Conservation (phyloP, 2,888 invertebrate genomes). For the Ichneumoninae sp. region DNA sequence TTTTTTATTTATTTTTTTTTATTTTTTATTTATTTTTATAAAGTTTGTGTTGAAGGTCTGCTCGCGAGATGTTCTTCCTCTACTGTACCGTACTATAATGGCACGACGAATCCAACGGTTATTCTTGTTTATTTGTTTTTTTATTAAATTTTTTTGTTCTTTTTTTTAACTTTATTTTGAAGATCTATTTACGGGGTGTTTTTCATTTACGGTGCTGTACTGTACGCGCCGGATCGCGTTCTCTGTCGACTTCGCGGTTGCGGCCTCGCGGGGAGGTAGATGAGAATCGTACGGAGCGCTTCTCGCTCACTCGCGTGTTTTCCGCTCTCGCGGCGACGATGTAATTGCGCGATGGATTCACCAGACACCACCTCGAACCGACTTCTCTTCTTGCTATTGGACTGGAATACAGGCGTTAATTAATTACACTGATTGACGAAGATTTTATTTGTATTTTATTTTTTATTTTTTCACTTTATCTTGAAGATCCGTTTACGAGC, state of each 20-base stretch:
- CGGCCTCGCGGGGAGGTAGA: not conserved
- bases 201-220: too few relatives aligned
- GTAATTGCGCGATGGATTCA: not conserved
- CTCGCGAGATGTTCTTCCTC: too few relatives aligned
- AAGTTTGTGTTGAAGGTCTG: too few relatives aligned
- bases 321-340: slow-evolving; percentile 41
- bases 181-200: too few relatives aligned
- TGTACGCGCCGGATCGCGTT: not conserved
- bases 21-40: too few relatives aligned
- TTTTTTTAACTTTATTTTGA: too few relatives aligned
- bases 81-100: too few relatives aligned
- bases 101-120: too few relatives aligned
- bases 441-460: not conserved
- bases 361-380: slow-evolving; percentile 24
- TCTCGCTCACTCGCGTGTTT: slow-evolving; percentile 42
- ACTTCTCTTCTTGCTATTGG: slow-evolving; percentile 21
- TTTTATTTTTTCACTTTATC: not conserved
- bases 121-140: too few relatives aligned
- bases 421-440: not conserved
- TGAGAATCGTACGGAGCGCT: slow-evolving; percentile 12
- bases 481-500: too few relatives aligned
- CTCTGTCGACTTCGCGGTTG: not conserved
- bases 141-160: too few relatives aligned
- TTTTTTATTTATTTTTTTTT: too few relatives aligned
- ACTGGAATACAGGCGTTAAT: slow-evolving; percentile 1